These are phyloP conservation scores for Pollachius pollachius DNA, from an alignment of 2,113 vertebrate species.

Conservation along the genomic window DNA sequence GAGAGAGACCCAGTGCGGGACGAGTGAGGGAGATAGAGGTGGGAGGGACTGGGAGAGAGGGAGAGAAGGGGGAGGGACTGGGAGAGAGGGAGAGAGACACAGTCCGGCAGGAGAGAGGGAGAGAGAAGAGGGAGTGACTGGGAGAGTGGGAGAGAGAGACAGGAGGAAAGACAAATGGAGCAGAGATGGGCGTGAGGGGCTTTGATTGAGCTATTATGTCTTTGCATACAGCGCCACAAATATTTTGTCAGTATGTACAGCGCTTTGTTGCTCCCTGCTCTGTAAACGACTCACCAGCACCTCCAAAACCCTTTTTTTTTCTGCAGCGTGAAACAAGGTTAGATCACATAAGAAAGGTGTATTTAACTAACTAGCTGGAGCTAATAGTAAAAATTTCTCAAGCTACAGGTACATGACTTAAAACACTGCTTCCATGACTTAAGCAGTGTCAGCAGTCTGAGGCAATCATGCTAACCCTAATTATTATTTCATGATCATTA, in stretches of 20 bases:
- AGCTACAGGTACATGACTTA: neutral
- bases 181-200: slow-evolving; percentile 54
- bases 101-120: slow-evolving; percentile 52
- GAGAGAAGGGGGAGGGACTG: too few relatives aligned
- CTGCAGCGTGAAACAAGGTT: neutral
- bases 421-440: too few relatives aligned
- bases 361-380: neutral
- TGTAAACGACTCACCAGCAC: neutral
- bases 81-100: too few relatives aligned
- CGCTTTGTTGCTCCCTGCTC: slow-evolving; percentile 10
- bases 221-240: slow-evolving; percentile 58
- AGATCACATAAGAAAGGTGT: neutral
- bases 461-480: neutral
- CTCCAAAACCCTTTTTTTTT: neutral
- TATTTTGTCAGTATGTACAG: slow-evolving; percentile 57
- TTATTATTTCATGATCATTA: neutral
- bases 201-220: slow-evolving; percentile 43
- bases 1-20: too few relatives aligned
- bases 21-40: too few relatives aligned
- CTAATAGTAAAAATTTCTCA: slow-evolving; percentile 3
- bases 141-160: slow-evolving; percentile 1
- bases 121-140: slow-evolving; percentile 17
- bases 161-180: slow-evolving; percentile 57
- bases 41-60: neutral
- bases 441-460: neutral